Evolutionary conservation across 1,140 invertebrate species (phyloP), one percentile per base, ranked within the genome.

Genomic region (Calliphora vicina): DNA sequence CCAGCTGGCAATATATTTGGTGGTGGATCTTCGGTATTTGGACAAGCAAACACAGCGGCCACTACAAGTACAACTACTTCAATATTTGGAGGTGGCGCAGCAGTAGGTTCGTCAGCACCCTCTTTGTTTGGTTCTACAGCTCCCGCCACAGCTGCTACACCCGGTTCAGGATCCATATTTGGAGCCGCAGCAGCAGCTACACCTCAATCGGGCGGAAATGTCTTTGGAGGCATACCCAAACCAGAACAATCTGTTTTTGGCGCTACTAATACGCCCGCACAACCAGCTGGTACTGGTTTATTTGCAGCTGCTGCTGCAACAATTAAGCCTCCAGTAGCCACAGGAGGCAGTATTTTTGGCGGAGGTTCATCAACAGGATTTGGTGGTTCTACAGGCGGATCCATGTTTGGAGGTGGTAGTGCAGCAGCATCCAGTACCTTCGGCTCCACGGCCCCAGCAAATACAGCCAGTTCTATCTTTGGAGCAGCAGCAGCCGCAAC

Each of bases 161-260:
- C 80, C 3, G 42, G 74, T 0, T 17, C 80, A 10, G 80, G 45
- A 0, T 72, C 57, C 12, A 72, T 82, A 4, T 82, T 82, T 82
- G 80, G 23, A 67, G 26, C 45, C 23, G 67, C 27, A 23, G 23
- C 81, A 43, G 17, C 86, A 17, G 17, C 81, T 20, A n/a, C 61
- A 12, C 23, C 84, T 17, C 50, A 84, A 4, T 61, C 82, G 12
- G 84, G 50, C 1, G 88, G 86, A 23, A 85, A 86, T 72, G 88
- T 90, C n/a, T 83, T 84, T 61, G 87, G 87, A 5, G 87, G 80
- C 81, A 85, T 90, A 1, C 86, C 88, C 0, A 90, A 90, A 67
- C 85, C 89, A 6, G 88, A 90, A 73, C 82, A 82, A 10, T 89
- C 85, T 1, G 86, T 87, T 3, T 90, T 90, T 84, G 88, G 86